Percentiles rank a stretch among this genome's conserved stretches.
phyloP scores from a whole-genome alignment of 2,113 vertebrate genomes.

The Mastomys coucha region DNA sequence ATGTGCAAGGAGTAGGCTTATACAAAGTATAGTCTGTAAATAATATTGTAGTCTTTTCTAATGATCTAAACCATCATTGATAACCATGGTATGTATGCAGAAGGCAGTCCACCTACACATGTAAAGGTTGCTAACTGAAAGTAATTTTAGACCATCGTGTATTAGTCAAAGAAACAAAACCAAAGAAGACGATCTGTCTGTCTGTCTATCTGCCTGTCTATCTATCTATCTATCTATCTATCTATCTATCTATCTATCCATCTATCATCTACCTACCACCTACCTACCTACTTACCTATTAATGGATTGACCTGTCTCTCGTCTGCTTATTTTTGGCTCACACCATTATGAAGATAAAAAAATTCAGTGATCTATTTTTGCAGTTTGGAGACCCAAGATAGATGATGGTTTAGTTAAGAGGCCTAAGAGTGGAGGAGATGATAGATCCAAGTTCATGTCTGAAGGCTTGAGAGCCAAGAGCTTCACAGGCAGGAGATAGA shows the following conservation, averaged over 20 bases:
- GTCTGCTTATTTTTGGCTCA: not conserved
- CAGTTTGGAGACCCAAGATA: not conserved
- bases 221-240: not conserved
- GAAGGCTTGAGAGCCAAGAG: not conserved
- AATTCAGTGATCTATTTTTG: not conserved
- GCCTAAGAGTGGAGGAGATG: not conserved
- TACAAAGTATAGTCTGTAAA: constrained; percentile 12
- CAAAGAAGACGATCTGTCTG: not conserved
- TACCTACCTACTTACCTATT: not conserved
- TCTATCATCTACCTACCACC: not conserved
- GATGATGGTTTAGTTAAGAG: not conserved
- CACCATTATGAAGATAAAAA: not conserved
- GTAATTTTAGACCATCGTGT: not conserved
- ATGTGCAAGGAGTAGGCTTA: not conserved
- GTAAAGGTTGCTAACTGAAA: not conserved
- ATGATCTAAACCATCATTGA: not conserved
- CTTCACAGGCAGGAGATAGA: not conserved
- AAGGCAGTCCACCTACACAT: not conserved
- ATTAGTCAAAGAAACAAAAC: not conserved
- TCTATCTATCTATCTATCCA: not conserved
- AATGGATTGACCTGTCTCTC: not conserved
- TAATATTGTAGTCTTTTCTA: not conserved
- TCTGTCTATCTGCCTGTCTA: too few relatives aligned
- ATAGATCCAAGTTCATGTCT: not conserved
- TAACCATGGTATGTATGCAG: not conserved